Base-by-base conservation (phyloP, 2,113 vertebrate species). In the Corapipo altera region DNA sequence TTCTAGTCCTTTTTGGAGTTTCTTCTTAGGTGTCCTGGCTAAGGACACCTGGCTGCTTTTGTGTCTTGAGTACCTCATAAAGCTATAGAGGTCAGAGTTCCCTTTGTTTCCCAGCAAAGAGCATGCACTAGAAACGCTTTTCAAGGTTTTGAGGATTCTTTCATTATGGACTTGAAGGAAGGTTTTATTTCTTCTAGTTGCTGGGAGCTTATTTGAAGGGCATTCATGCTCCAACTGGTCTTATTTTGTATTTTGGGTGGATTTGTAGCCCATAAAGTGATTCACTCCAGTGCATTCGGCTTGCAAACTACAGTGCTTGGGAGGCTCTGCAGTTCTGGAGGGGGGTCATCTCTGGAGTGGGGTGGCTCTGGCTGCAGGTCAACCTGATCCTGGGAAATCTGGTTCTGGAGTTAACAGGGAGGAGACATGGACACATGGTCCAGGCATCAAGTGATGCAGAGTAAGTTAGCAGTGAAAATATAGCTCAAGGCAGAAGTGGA, bases 211-310 rank as follows among this genome's bases (percentile, higher is more conserved):
- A 5, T 65, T 41, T 57, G 46, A 5, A 22, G 54, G 46, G 13
- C 24, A 4, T 70, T 83, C 3, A 1, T 79, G 43, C 23, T 72
- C 49, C 20, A 37, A 18, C 20, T 75, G 23, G 6, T 61, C 17
- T 48, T 24, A 4, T 0, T 44, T 12, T 65, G 5, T 74, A 0
- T 82, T 73, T 73, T 21, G 33, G 17, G 30, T 30, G 27, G 24
- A 11, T 46, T 66, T 1, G 1, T 24, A 52, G 30, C 21, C 22
- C 12, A 2, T 66, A 3, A 61, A 79, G 5, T 12, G 4, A 11
- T 30, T 70, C 12, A n/a, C 1, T 8, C 6, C 22, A 11, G 39
- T 69, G 37, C 1, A 0, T 5, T 43, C 11, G 17, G 20, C 39
- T 76, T 48, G 26, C 23, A n/a, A 58, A 4, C 39, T 37, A 1